phyloP scores from a whole-genome alignment of 2,113 vertebrate species.

The Scytalopus superciliaris region DNA sequence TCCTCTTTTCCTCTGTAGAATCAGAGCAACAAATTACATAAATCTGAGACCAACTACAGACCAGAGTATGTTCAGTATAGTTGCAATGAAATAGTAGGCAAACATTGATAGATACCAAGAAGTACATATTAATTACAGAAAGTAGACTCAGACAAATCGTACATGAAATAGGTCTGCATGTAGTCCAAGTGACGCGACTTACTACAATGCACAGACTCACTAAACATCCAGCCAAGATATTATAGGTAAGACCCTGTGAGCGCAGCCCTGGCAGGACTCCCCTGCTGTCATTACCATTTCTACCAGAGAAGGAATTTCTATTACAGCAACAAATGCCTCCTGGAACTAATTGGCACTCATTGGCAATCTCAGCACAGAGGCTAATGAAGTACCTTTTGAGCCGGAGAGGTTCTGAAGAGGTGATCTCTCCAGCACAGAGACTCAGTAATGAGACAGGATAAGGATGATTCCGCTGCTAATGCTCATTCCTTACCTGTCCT shows the following conservation, averaged over 20 bases:
- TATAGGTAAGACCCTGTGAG: background rate
- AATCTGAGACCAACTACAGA: background rate
- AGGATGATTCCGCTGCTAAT: background rate
- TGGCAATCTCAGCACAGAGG: background rate
- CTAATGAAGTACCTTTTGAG: conserved; percentile 49
- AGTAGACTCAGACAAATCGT: background rate
- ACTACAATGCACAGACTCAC: background rate
- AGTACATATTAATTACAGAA: background rate
- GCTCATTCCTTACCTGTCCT: background rate
- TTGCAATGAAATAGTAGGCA: background rate
- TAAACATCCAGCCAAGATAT: background rate
- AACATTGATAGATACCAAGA: background rate
- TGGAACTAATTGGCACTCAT: conserved; percentile 39
- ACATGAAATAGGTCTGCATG: background rate
- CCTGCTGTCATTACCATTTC: background rate
- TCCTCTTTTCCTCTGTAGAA: background rate
- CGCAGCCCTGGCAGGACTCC: background rate
- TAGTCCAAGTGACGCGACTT: background rate
- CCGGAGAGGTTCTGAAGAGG: conserved; percentile 25
- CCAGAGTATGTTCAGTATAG: background rate
- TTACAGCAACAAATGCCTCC: conserved; percentile 18
- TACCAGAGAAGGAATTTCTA: background rate
- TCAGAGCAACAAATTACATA: background rate
- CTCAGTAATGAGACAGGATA: background rate
- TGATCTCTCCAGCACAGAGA: conserved; percentile 6